phyloP scores from a whole-genome alignment of 35 echinoderm and acorn worm genomes.

The Eucidaris tribuloides region DNA sequence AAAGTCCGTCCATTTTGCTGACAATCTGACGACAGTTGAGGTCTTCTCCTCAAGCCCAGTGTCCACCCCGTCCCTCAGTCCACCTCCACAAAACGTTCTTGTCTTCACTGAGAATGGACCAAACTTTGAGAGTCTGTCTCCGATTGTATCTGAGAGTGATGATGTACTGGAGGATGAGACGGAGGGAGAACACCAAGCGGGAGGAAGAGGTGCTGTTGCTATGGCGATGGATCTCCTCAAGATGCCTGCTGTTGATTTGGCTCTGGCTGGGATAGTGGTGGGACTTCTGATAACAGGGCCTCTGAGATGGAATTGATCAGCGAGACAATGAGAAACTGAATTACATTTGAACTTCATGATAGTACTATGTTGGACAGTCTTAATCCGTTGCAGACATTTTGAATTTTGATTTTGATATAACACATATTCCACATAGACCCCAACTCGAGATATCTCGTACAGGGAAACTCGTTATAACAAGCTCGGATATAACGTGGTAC shows the following conservation, averaged over 20 bases:
- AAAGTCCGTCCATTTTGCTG: constrained; percentile 10
- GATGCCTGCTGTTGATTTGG: constrained; percentile 25
- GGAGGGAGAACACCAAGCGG: not conserved
- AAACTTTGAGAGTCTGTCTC: not conserved
- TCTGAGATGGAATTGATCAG: not conserved
- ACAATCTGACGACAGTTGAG: not conserved
- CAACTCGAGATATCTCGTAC: no score
- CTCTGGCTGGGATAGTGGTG: constrained; percentile 2
- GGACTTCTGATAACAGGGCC: constrained; percentile 25
- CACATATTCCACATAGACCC: no score
- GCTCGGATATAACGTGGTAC: no score
- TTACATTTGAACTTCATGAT: no score
- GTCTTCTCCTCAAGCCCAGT: not conserved
- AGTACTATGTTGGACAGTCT: no score
- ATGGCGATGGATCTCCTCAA: constrained; percentile 13
- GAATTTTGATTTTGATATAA: no score
- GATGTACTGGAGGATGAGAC: not conserved
- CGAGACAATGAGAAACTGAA: no score
- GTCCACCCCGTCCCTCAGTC: not conserved
- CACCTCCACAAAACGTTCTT: not conserved
- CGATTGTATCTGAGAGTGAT: not conserved
- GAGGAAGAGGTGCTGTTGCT: not conserved
- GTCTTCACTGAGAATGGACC: not conserved
- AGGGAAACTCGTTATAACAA: no score
- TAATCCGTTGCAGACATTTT: no score